Base-by-base conservation (phyloP, 2,113 vertebrate species). In the Pteronura brasiliensis region DNA sequence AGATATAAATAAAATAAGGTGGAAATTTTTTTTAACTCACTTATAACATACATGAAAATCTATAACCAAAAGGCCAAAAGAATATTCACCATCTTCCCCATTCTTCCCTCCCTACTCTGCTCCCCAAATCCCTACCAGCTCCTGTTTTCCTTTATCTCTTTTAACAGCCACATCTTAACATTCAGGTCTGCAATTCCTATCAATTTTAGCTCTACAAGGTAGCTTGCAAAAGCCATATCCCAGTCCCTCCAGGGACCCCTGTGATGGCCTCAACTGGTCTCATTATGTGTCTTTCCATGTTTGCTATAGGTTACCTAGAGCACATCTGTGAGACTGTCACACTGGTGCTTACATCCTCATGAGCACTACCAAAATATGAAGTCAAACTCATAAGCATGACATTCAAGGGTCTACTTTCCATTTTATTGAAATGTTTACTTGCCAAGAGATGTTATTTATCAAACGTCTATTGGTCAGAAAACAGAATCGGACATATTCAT, bases 381-480 rank as follows among this genome's bases (percentile, higher is more conserved):
- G 65, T 49, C 49, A 87, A 55, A 83, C 21, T 83, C 23, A 10
- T 34, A 83, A 61, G 8, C 65, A 76, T 47, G 36, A 44, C 23
- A 95, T 67, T 44, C 31, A 27, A 83, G 15, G 55, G 57, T 81
- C 27, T 93, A 63, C 63, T 97, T 94, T 93, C 74, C 88, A 97
- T 59, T 88, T 93, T 79, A 93, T 0, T 85, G n/a, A 91, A 85
- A 74, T 93, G 31, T 80, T 96, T 83, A 39, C 69, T 84, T 87
- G 59, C 34, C 55, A 96, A 55, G 1, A 88, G 18, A 67, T 39
- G 31, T 77, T 86, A 81, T 17, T 82, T 88, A 86, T 49, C 39
- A 96, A 93, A 93, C 42, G 3, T 88, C 27, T 57, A 84, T 3
- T 81, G 77, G 71, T 67, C 57, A 81, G 84, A 57, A 96, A 96